Percentiles rank a stretch among this genome's conserved stretches.
phyloP scores from a whole-genome alignment of 2,113 vertebrate species.

The Chiloscyllium plagiosum region DNA sequence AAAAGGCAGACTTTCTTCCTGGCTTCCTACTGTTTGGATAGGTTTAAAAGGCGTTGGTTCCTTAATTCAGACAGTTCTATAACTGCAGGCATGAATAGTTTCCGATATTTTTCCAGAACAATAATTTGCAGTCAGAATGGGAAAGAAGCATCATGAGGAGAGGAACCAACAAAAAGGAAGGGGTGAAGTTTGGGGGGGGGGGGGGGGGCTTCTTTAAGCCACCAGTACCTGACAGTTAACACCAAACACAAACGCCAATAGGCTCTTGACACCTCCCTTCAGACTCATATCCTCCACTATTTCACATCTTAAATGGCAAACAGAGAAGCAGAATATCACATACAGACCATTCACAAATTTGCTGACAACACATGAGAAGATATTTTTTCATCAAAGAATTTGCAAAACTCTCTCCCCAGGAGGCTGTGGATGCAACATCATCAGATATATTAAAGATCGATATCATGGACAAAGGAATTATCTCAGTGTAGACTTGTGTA shows the following conservation, averaged over 20 bases:
- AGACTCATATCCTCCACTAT: background rate
- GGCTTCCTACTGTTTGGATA: background rate
- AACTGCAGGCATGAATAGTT: background rate
- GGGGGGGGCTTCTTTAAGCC: no score
- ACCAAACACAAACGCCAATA: background rate
- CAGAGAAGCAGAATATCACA: background rate
- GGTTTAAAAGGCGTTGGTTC: background rate
- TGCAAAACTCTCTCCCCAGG: background rate
- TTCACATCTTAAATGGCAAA: background rate
- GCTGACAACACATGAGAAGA: background rate
- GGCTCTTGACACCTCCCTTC: background rate
- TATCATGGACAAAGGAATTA: background rate
- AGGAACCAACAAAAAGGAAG: background rate
- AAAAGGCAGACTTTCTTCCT: background rate
- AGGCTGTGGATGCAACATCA: background rate
- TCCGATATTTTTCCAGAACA: background rate
- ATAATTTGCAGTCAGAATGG: background rate
- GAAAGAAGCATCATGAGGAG: background rate
- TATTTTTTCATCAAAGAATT: no score
- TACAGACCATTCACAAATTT: background rate
- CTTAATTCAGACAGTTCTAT: background rate
- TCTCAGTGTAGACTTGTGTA: no score
- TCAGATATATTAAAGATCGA: background rate
- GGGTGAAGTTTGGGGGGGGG: background rate
- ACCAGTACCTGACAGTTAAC: background rate